A percentile compares a stretch with the other conserved stretches of the same genome.
phyloP scores from a whole-genome alignment of 2,797 vertebrate species.

The Crenichthys baileyi region DNA sequence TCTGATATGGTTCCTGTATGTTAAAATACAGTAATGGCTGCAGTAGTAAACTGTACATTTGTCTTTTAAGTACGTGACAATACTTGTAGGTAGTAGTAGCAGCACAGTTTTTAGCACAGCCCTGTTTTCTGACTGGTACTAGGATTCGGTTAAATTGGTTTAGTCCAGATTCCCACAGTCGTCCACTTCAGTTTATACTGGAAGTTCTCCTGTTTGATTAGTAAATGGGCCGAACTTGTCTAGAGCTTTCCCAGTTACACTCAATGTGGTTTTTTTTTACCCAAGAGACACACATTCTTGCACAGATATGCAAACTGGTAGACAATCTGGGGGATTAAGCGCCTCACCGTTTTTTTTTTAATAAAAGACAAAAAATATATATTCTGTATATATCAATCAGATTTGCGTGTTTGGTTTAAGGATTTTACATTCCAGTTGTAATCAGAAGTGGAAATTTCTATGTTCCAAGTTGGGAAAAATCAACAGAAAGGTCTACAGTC shows the following conservation, averaged over 20 bases:
- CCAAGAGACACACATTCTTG: background rate
- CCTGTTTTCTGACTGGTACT: background rate
- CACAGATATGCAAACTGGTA: background rate
- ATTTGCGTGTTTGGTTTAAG: background rate
- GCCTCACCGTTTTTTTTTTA: no score
- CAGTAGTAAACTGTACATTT: no score
- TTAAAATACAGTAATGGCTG: background rate
- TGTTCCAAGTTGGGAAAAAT: background rate
- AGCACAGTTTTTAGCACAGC: background rate
- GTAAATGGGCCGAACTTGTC: background rate
- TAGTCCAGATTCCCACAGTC: background rate
- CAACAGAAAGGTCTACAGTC: background rate
- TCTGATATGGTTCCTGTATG: no score
- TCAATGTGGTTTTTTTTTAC: no score
- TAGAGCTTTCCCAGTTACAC: background rate
- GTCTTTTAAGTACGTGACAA: no score
- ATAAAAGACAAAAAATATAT: background rate
- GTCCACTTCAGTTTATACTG: background rate
- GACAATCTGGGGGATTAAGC: background rate
- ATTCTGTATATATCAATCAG: background rate
- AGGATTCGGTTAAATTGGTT: no score
- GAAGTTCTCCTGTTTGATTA: background rate
- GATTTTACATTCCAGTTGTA: background rate
- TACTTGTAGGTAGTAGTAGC: background rate
- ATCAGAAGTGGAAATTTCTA: background rate